phyloP scores from a whole-genome alignment of 2,888 invertebrate species.

The Drosophila ezoana region DNA sequence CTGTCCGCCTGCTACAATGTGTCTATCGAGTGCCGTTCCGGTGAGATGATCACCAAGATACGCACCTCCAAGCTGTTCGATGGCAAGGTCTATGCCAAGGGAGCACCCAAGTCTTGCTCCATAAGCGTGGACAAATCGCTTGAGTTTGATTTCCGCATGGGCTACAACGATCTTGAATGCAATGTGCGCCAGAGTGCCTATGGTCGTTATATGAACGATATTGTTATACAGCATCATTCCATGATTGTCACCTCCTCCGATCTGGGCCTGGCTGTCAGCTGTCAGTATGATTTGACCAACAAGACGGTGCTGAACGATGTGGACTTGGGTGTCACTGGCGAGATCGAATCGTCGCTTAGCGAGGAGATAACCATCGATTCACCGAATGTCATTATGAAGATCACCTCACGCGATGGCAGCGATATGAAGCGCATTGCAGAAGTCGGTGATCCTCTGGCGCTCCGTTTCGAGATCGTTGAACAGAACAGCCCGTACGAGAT shows the following conservation, averaged over 20 bases:
- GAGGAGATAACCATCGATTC: slow-evolving; percentile 97
- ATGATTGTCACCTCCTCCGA: slow-evolving; percentile 97
- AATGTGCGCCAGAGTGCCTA: slow-evolving; percentile 94
- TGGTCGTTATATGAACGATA: slow-evolving; percentile 95
- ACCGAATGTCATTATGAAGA: slow-evolving; percentile 97
- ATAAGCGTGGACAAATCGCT: slow-evolving; percentile 94
- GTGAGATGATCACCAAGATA: slow-evolving; percentile 96
- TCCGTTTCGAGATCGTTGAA: slow-evolving; percentile 96
- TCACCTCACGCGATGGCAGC: slow-evolving; percentile 93
- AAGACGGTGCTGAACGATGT: slow-evolving; percentile 97
- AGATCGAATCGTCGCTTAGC: slow-evolving; percentile 93
- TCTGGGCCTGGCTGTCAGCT: slow-evolving; percentile 95
- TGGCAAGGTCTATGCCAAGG: slow-evolving; percentile 97
- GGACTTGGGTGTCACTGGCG: slow-evolving; percentile 94
- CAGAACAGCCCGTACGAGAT: slow-evolving; percentile 97
- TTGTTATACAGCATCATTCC: slow-evolving; percentile 97
- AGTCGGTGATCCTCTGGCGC: slow-evolving; percentile 96
- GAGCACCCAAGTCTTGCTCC: slow-evolving; percentile 96
- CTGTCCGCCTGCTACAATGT: slow-evolving; percentile 97
- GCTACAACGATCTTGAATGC: slow-evolving; percentile 96
- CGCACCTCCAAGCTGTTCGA: slow-evolving; percentile 96
- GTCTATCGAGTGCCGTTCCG: slow-evolving; percentile 94
- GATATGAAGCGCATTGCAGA: slow-evolving; percentile 94
- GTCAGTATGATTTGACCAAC: slow-evolving; percentile 97
- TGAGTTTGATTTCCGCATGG: slow-evolving; percentile 96